Base-by-base conservation (phyloP, 2,113 vertebrate genomes). In the Phalacrocorax brasilianus region DNA sequence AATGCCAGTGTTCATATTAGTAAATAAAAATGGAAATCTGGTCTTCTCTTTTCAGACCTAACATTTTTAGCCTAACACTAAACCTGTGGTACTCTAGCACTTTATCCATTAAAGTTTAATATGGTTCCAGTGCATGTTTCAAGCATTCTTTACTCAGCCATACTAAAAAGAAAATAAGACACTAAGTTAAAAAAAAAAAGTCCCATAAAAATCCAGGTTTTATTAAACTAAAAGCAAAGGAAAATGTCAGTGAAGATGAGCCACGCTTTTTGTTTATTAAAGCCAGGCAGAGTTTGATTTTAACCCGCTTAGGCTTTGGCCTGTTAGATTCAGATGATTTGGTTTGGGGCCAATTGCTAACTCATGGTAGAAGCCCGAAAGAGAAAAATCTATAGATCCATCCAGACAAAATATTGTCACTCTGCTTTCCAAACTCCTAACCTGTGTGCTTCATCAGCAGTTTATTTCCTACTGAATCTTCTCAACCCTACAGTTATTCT, bases 101-200 rank as follows among this genome's bases (percentile, higher is more conserved):
- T 97, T 95, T 91, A 91, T 49, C 78, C 20, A 74, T 91, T 85
- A 85, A 97, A 92, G 58, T 89, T 96, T 95, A 76, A 97, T 67
- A 16, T 14, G 20, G 28, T 79, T 91, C 47, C 45, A 89, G 56
- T 49, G 50, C 59, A n/a, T 38, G 23, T 85, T 91, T 89, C 55
- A 67, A 94, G 85, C 63, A 40, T 77, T 86, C 72, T 84, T 23
- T 81, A 71, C 61, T 86, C 62, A 87, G 70, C 35, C 40, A 33
- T 17, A 71, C 66, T 85, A 81, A 87, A 92, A 86, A 91, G 42
- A 27, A 92, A 87, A 0, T 44, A 81, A 44, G 30, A 52, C 8
- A 68, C 52, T 11, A 63, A 42, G 66, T 71, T 71, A 12, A 76
- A 85, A 88, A 76, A 85, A 88, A 47, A 22, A 56, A 49, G 11